These are phyloP conservation scores for Xestia xanthographa DNA, from an alignment of 2,888 invertebrate species.

Conservation along the genomic window DNA sequence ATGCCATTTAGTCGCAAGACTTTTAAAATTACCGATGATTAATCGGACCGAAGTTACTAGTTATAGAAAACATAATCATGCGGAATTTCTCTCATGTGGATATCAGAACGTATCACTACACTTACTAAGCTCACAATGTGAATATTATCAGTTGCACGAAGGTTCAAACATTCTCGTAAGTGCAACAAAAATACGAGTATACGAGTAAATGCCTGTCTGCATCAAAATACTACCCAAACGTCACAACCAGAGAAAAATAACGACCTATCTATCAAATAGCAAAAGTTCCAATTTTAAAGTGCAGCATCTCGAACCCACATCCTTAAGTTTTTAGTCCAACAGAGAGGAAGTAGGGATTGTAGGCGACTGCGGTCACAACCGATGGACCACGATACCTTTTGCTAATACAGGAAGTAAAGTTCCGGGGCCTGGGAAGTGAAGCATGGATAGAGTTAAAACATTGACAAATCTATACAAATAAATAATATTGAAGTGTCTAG, in stretches of 20 bases:
- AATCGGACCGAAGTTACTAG: background rate
- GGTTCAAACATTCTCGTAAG: background rate
- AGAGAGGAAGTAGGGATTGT: constrained; percentile 76
- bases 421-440: constrained; percentile 62
- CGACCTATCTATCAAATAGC: constrained; percentile 7
- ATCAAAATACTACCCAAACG: background rate
- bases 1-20: background rate
- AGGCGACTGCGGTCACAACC: constrained; percentile 73
- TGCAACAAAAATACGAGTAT: background rate
- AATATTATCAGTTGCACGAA: background rate
- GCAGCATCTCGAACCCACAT: constrained; percentile 75
- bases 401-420: constrained; percentile 62
- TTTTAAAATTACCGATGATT: background rate
- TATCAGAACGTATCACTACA: background rate
- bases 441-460: constrained; percentile 42
- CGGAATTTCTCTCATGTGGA: background rate
- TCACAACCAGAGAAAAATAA: constrained; percentile 11
- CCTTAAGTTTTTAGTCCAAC: constrained; percentile 75
- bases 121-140: background rate
- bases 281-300: constrained; percentile 51
- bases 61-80: background rate
- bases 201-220: background rate
- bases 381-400: constrained; percentile 64
- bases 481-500: too few relatives aligned
- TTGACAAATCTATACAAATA: background rate